Evolutionary conservation across 2,888 invertebrate genomes (phyloP).

Genomic region (Galeopsomyia nigrocyanea): DNA sequence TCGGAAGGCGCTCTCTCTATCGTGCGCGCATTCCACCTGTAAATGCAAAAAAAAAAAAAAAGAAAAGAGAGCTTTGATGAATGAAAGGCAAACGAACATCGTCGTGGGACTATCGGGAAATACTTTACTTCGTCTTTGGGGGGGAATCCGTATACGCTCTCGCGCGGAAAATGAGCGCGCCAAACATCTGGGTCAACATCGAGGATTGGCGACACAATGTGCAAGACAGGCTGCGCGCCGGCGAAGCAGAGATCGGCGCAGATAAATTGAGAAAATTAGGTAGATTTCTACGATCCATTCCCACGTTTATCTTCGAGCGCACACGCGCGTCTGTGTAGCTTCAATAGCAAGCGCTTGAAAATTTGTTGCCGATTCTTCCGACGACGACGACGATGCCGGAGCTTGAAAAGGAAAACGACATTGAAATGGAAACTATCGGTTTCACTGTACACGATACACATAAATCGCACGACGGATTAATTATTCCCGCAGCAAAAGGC

Average conservation of each 20-base stretch:
- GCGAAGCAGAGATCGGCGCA: neutral
- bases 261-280: conserved; percentile 27
- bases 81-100: conserved; percentile 37
- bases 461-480: no score
- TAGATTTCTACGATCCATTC: conserved; percentile 5
- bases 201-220: conserved; percentile 26
- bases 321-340: no score
- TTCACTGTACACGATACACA: no score
- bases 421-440: no score
- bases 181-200: conserved; percentile 36
- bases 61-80: conserved; percentile 34
- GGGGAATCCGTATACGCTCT: neutral
- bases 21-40: conserved; percentile 36
- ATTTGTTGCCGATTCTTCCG: conserved; percentile 3
- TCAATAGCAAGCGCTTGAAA: no score
- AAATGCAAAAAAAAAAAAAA: neutral
- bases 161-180: conserved; percentile 31
- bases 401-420: no score
- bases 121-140: conserved; percentile 8
- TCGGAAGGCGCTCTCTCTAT: conserved; percentile 11
- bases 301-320: conserved; percentile 11
- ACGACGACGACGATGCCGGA: no score
- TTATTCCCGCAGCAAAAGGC: no score
- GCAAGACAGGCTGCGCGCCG: neutral
- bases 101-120: conserved; percentile 35